These are phyloP conservation scores for Dromas ardeola DNA, from an alignment of 2,113 vertebrate genomes.

Conservation along the genomic window DNA sequence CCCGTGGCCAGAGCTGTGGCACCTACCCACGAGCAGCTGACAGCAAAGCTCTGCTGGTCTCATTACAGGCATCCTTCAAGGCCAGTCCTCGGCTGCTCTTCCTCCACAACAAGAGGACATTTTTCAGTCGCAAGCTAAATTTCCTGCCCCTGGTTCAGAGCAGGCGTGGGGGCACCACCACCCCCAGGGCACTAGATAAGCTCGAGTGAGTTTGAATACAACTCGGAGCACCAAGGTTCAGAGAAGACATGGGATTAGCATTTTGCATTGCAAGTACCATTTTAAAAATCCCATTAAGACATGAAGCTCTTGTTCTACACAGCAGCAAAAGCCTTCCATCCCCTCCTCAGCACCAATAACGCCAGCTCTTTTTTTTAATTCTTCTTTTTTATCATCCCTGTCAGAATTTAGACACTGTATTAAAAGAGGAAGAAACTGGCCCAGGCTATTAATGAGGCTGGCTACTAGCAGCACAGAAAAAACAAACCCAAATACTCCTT, in stretches of 20 bases:
- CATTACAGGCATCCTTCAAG: rapidly evolving
- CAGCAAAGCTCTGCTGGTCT: not conserved
- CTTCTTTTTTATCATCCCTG: not conserved
- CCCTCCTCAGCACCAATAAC: not conserved
- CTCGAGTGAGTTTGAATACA: not conserved
- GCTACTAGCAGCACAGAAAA: not conserved
- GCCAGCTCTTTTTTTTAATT: not conserved
- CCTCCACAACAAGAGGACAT: not conserved
- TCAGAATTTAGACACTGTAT: not conserved
- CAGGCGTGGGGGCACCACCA: not conserved
- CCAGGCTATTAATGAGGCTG: not conserved
- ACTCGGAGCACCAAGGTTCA: rapidly evolving
- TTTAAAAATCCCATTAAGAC: not conserved
- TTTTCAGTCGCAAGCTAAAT: not conserved
- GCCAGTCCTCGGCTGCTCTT: not conserved
- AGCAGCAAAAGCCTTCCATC: not conserved
- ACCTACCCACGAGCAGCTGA: not conserved
- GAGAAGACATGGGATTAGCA: not conserved
- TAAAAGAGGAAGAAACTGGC: not conserved
- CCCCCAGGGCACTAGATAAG: not conserved
- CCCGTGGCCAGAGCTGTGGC: not conserved
- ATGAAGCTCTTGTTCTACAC: not conserved
- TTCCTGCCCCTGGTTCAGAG: not conserved
- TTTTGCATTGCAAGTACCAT: not conserved
- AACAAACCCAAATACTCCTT: not conserved